phyloP scores from a whole-genome alignment of 1,140 invertebrate species.

The Micrasema longulum region DNA sequence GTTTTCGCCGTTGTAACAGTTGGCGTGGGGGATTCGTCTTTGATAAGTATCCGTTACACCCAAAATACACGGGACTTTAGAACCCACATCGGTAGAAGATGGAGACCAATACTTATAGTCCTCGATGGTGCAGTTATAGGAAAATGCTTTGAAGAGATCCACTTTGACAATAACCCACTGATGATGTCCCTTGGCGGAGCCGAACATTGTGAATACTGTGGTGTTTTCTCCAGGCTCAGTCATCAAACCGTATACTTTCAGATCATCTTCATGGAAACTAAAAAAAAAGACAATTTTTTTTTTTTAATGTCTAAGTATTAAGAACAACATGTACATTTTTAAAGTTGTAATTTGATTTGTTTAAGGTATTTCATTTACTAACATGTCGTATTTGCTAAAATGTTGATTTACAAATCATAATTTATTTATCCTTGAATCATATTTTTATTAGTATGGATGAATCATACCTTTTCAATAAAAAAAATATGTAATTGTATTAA shows the following conservation, averaged over 20 bases:
- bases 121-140: conserved; percentile 73
- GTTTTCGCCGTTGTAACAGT: conserved; percentile 85
- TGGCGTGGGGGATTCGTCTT: conserved; percentile 75
- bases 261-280: conserved; percentile 77
- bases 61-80: conserved; percentile 78
- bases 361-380: too few species aligned
- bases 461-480: too few species aligned
- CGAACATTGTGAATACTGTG: conserved; percentile 92
- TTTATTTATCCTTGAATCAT: too few species aligned
- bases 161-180: conserved; percentile 91
- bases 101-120: conserved; percentile 93
- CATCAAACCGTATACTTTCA: conserved; percentile 87
- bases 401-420: too few species aligned
- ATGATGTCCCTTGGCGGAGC: conserved; percentile 80
- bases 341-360: too few species aligned
- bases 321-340: conserved; percentile 9
- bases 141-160: conserved; percentile 79
- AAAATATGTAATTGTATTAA: too few species aligned
- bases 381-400: too few species aligned
- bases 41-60: conserved; percentile 82
- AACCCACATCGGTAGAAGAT: conserved; percentile 66
- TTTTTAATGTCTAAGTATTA: conserved; percentile 5
- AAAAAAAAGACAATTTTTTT: conserved; percentile 37
- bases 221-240: conserved; percentile 93
- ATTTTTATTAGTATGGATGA: too few species aligned